Evolutionary conservation across 2,113 vertebrate genomes (phyloP).

Genomic region (Corynorhinus townsendii): DNA sequence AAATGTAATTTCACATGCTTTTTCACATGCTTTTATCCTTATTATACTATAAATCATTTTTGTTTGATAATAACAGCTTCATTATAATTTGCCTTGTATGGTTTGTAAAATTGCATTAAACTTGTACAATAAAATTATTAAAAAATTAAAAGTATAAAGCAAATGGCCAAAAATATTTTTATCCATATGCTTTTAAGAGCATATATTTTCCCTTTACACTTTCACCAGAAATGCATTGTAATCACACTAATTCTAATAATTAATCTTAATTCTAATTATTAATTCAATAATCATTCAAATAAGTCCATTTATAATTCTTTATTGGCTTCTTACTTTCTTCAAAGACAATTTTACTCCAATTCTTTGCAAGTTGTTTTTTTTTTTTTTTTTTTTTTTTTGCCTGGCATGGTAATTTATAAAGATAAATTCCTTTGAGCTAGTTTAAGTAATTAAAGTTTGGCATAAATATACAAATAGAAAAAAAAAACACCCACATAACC

Average conservation of each 20-base stretch:
- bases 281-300: neutral
- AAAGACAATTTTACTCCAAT: neutral
- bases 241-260: neutral
- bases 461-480: neutral
- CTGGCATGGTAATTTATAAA: neutral
- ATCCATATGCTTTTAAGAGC: neutral
- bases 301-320: neutral
- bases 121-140: neutral
- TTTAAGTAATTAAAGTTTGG: neutral
- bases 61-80: neutral
- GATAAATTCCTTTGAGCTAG: neutral
- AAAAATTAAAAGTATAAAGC: neutral
- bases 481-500: neutral
- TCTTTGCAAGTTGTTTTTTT: neutral
- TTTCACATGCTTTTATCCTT: neutral
- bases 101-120: neutral
- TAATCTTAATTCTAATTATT: neutral
- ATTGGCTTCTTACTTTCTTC: neutral
- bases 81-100: neutral
- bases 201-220: neutral
- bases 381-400: neutral
- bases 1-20: neutral
- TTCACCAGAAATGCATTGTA: neutral
- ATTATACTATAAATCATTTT: neutral
- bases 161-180: neutral